Evolutionary conservation across 1,140 invertebrate genomes (phyloP), one percentile per base, ranked within the genome.

Genomic region (Drosophila pruinosa): DNA sequence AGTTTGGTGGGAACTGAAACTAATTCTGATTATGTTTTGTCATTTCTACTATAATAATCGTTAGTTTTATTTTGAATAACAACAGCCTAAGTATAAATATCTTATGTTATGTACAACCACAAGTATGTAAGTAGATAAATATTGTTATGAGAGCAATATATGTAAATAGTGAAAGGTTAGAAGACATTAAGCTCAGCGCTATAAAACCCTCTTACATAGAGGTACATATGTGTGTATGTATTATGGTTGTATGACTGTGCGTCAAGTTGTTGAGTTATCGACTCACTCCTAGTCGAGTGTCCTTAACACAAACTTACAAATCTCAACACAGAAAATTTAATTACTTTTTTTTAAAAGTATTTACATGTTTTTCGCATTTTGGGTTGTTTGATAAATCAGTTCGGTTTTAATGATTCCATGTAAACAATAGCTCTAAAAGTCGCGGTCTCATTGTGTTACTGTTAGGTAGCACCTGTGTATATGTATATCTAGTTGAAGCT

Each of bases 381-480:
- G n/a, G n/a, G n/a, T n/a, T n/a, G 6, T 24, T 38, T 54, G 54
- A 58, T 58, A 58, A 58, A 58, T 58, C 31, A 14, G 31, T 34
- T 34, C 31, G 31, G 3, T 12, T 34, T 0, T 34, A 34, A 34
- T 34, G n/a, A 34, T 34, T 4, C 3, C 31, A 34, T 34, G 31
- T 34, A 34, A 34, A 34, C 31, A 34, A 34, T 34, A 34, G 26
- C 39, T 19, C 39, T 28, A 28, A 28, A 22, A 57, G 45, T 24
- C 17, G 8, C 12, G 28, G 28, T 31, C 28, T 31, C 31, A n/a
- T n/a, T 3, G n/a, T 12, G 12, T 34, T 34, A 34, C 31, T 12
- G 5, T 4, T n/a, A 34, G 31, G 3, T 34, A 34, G 3, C 31
- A 34, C 31, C 31, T 26, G 4, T 48, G 12, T 21, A 15, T 45